Percentiles rank a stretch among this genome's conserved stretches.
These are phyloP conservation scores for Antitype chi DNA, from an alignment of 2,888 invertebrate species.

Conservation along the genomic window DNA sequence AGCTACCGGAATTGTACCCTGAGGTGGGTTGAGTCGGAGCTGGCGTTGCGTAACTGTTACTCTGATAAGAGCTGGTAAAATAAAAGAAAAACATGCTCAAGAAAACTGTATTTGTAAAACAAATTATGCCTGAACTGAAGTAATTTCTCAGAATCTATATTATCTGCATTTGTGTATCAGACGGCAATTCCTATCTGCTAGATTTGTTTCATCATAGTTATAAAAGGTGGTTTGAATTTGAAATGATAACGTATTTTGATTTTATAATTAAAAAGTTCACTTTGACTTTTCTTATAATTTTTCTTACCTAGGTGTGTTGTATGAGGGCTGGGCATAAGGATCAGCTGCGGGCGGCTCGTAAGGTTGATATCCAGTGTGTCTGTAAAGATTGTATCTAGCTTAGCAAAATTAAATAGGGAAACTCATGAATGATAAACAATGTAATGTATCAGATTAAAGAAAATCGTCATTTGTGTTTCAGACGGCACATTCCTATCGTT, in stretches of 20 bases:
- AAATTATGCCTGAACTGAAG: background rate
- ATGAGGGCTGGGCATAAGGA: slow-evolving; percentile 82
- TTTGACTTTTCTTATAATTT: background rate
- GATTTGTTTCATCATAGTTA: slow-evolving; percentile 72
- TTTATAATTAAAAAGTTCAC: background rate
- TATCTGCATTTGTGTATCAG: slow-evolving; percentile 88
- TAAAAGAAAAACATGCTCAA: slow-evolving; percentile 36
- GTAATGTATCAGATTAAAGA: slow-evolving; percentile 72
- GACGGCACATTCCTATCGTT: slow-evolving; percentile 90
- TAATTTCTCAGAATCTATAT: slow-evolving; percentile 76
- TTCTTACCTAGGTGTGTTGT: slow-evolving; percentile 81
- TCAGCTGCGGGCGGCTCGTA: slow-evolving; percentile 84
- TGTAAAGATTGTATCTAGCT: slow-evolving; percentile 60
- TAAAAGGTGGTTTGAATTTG: background rate
- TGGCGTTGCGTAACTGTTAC: slow-evolving; percentile 80
- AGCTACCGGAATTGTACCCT: slow-evolving; percentile 81
- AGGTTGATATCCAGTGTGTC: slow-evolving; percentile 86
- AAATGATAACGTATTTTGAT: background rate
- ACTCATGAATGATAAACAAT: background rate
- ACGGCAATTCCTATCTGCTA: slow-evolving; percentile 89
- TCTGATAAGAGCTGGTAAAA: slow-evolving; percentile 81
- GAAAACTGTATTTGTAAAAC: background rate
- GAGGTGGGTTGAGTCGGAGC: slow-evolving; percentile 76
- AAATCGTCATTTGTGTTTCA: slow-evolving; percentile 88
- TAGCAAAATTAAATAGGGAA: slow-evolving; percentile 1